Evolutionary conservation across 2,888 invertebrate species (phyloP).

Genomic region (Drosophila atripex): DNA sequence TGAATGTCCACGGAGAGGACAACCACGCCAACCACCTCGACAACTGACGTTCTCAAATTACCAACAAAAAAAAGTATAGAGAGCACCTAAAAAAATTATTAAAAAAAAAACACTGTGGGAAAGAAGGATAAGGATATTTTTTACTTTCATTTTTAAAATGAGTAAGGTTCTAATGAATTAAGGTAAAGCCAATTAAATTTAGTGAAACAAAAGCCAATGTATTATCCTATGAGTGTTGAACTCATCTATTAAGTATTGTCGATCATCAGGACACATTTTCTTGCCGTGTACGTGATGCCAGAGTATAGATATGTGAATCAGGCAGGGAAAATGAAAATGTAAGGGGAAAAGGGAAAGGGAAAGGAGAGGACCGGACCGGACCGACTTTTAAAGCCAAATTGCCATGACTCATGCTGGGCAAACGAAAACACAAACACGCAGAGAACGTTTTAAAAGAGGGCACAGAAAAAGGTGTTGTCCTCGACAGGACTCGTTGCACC

Average conservation of each 20-base stretch:
- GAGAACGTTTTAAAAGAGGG: constrained; percentile 42
- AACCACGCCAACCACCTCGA: constrained; percentile 46
- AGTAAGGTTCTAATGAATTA: not conserved
- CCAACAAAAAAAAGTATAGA: constrained; percentile 39
- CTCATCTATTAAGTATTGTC: not conserved
- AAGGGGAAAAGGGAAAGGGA: constrained; percentile 28
- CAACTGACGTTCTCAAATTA: constrained; percentile 65
- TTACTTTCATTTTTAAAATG: not conserved
- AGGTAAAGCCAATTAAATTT: constrained; percentile 3
- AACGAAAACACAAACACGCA: constrained; percentile 41
- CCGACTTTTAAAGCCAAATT: constrained; percentile 40
- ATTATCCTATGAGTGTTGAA: no score
- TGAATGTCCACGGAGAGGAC: constrained; percentile 40
- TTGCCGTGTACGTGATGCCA: constrained; percentile 26
- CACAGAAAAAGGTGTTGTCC: constrained; percentile 50
- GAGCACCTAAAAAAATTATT: constrained; percentile 13
- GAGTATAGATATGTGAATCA: constrained; percentile 42
- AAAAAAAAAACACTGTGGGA: constrained; percentile 19
- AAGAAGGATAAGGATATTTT: not conserved
- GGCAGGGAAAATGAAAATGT: constrained; percentile 12
- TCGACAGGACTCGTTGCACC: constrained; percentile 46
- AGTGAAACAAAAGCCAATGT: no score
- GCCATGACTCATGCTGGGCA: constrained; percentile 61
- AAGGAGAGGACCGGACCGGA: constrained; percentile 15
- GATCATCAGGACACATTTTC: not conserved